Conservation (phyloP, 2,888 invertebrate genomes). For the Chromoteleia sp. region DNA sequence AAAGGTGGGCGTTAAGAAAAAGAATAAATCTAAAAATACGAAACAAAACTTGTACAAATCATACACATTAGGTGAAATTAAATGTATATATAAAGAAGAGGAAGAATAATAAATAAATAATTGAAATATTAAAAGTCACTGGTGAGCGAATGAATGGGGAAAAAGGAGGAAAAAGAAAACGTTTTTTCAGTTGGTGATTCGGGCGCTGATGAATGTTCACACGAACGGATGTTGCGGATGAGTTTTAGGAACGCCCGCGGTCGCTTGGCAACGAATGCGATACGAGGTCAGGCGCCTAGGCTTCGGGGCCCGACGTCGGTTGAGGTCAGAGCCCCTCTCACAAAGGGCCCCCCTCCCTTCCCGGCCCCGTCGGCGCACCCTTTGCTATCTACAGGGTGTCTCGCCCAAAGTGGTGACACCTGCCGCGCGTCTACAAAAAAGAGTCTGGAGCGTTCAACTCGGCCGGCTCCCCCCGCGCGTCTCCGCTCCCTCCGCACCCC, state of each 20-base stretch:
- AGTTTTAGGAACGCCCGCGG: constrained; percentile 68
- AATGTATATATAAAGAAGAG: too few relatives aligned
- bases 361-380: constrained; percentile 50
- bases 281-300: constrained; percentile 76
- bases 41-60: too few relatives aligned
- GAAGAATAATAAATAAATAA: not conserved
- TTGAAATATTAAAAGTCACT: not conserved
- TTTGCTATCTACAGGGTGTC: constrained; percentile 72
- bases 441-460: constrained; percentile 65
- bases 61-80: too few relatives aligned
- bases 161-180: constrained; percentile 7
- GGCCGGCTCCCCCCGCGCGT: constrained; percentile 28
- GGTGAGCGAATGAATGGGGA: not conserved
- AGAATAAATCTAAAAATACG: too few relatives aligned
- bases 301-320: constrained; percentile 76
- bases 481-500: constrained; percentile 29
- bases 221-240: constrained; percentile 65
- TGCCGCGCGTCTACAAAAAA: constrained; percentile 68
- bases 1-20: too few relatives aligned
- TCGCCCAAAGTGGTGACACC: constrained; percentile 70
- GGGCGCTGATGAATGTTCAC: constrained; percentile 53
- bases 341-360: constrained; percentile 77
- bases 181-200: constrained; percentile 3
- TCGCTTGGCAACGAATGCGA: constrained; percentile 79
- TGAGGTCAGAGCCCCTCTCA: constrained; percentile 81